Evolutionary conservation across 2,888 invertebrate species (phyloP).

Genomic region (Meganola albula): DNA sequence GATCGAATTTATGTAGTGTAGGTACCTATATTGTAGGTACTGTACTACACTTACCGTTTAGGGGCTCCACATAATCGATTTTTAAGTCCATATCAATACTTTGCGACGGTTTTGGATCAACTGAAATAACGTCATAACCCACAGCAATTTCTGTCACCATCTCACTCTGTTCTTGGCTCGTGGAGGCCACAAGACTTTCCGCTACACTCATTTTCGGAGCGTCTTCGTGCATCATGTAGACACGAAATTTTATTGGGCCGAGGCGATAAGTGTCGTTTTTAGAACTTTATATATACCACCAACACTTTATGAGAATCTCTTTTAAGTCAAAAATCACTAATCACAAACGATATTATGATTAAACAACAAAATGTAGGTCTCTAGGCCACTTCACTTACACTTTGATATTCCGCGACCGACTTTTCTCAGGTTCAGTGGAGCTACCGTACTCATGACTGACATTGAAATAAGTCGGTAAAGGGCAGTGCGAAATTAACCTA

Average conservation of each 20-base stretch:
- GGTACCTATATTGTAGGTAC: too few species aligned
- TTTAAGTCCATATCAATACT: conserved; percentile 78
- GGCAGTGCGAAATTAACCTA: conserved; percentile 72
- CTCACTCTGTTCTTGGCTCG: conserved; percentile 72
- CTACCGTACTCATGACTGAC: conserved; percentile 81
- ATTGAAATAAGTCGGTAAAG: conserved; percentile 78
- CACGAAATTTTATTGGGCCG: conserved; percentile 63
- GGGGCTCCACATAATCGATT: conserved; percentile 79
- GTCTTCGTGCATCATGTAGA: conserved; percentile 84
- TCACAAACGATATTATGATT: conserved; percentile 50
- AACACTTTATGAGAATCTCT: conserved; percentile 64
- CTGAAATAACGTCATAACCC: conserved; percentile 64
- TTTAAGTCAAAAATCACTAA: conserved; percentile 79
- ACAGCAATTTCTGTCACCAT: conserved; percentile 61
- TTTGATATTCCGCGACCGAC: conserved; percentile 87
- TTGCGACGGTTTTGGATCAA: conserved; percentile 68
- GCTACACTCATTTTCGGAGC: conserved; percentile 82
- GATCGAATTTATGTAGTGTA: too few species aligned
- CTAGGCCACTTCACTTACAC: conserved; percentile 92
- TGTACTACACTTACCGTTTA: conserved; percentile 79
- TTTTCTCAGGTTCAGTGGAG: conserved; percentile 83
- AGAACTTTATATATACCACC: conserved; percentile 51
- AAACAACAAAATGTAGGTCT: conserved; percentile 86
- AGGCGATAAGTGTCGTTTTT: conserved; percentile 52
- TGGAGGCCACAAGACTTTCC: conserved; percentile 81